These are phyloP conservation scores for Chloroclystis v-ata DNA, from an alignment of 2,888 invertebrate species.

Conservation along the genomic window DNA sequence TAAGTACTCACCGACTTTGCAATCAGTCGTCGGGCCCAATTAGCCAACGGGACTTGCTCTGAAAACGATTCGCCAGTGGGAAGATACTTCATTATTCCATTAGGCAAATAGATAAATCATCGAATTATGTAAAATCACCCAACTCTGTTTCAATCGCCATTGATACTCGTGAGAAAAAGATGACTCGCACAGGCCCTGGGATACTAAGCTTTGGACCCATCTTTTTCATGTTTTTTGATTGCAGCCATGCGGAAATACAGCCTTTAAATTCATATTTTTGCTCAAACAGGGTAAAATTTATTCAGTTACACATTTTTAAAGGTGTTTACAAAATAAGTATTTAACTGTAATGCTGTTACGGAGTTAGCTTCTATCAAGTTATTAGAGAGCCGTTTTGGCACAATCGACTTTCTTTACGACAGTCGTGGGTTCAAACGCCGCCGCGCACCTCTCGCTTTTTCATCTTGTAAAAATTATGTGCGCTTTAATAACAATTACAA, in stretches of 20 bases:
- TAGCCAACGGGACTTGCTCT: constrained; percentile 18
- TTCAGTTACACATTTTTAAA: no score
- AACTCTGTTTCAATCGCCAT: constrained; percentile 55
- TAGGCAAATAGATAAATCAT: constrained; percentile 47
- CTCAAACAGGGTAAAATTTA: background rate
- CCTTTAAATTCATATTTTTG: background rate
- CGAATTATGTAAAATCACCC: constrained; percentile 57
- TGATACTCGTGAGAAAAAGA: constrained; percentile 61
- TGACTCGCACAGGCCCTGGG: constrained; percentile 35
- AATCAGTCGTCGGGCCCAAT: constrained; percentile 24
- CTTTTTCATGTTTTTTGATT: constrained; percentile 38
- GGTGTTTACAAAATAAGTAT: no score
- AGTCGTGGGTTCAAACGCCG: no score
- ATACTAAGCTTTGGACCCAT: constrained; percentile 32
- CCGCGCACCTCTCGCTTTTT: no score
- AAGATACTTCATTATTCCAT: constrained; percentile 46
- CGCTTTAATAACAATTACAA: no score
- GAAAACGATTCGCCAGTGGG: constrained; percentile 27
- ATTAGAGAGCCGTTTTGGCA: no score
- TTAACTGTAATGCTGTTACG: no score
- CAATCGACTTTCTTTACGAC: no score
- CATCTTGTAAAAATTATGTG: no score
- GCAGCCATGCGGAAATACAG: constrained; percentile 2
- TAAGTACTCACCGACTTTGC: constrained; percentile 9
- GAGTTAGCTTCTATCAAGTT: no score